Percentiles rank a stretch among this genome's conserved stretches.
Conservation (phyloP, 2,888 invertebrate genomes). For the Polydrusus pterygomalis region DNA sequence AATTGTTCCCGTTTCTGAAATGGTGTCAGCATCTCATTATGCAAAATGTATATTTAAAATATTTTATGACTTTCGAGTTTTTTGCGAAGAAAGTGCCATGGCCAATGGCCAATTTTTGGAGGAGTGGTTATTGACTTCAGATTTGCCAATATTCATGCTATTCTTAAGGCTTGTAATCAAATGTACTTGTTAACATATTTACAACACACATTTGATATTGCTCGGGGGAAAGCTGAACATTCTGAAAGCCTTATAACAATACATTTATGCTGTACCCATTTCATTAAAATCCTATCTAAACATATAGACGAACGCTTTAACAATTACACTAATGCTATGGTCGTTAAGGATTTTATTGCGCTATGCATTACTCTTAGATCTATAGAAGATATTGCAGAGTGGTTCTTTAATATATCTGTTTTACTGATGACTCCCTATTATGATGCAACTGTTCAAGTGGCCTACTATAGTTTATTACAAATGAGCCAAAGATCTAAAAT, state of each 20-base stretch:
- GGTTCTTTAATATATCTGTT: constrained; percentile 17
- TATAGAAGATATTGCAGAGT: constrained; percentile 8
- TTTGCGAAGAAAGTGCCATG: constrained; percentile 37
- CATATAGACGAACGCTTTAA: constrained; percentile 21
- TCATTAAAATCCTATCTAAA: constrained; percentile 35
- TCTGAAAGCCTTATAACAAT: neutral
- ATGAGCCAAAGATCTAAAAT: neutral
- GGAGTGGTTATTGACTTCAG: constrained; percentile 33
- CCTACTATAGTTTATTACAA: neutral
- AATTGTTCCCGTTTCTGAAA: constrained; percentile 44
- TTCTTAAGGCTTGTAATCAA: constrained; percentile 25
- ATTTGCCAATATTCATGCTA: constrained; percentile 41
- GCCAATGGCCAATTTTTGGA: constrained; percentile 37
- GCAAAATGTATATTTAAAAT: constrained; percentile 40
- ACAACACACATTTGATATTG: neutral
- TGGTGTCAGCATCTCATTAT: constrained; percentile 38
- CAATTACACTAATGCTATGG: neutral
- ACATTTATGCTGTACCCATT: constrained; percentile 33
- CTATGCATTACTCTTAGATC: constrained; percentile 8
- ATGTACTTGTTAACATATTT: constrained; percentile 26
- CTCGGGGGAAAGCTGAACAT: neutral
- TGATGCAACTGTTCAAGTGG: neutral
- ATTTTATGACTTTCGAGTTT: constrained; percentile 26
- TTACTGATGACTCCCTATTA: neutral
- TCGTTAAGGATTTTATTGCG: constrained; percentile 26